Conservation (phyloP, 2,888 invertebrate species). For the Fragum sueziense region DNA sequence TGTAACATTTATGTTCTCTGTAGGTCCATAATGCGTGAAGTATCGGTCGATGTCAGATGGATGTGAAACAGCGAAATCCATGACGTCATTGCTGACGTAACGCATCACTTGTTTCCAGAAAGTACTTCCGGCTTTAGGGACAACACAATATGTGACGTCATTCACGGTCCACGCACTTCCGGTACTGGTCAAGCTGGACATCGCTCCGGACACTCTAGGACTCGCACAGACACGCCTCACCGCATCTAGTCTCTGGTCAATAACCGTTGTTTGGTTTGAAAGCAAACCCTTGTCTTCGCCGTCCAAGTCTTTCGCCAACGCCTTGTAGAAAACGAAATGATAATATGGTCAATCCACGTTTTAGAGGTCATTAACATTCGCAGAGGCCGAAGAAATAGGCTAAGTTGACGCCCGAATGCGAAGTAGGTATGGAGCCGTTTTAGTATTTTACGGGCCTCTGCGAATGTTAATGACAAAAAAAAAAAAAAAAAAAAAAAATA, state of each 20-base stretch:
- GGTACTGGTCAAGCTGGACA: background rate
- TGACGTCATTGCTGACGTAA: constrained; percentile 37
- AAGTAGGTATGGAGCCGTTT: too few species aligned
- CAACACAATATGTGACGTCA: background rate
- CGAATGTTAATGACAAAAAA: too few species aligned
- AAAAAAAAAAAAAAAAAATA: too few species aligned
- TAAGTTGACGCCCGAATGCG: too few species aligned
- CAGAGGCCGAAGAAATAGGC: too few species aligned
- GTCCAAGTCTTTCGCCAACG: too few species aligned
- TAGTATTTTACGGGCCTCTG: too few species aligned
- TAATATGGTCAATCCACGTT: too few species aligned
- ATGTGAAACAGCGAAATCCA: background rate
- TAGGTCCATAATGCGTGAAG: constrained; percentile 41
- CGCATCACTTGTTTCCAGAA: constrained; percentile 53
- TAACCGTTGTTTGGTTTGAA: background rate
- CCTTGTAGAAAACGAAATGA: too few species aligned
- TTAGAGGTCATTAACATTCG: too few species aligned
- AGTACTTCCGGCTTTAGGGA: constrained; percentile 44
- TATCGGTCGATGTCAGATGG: constrained; percentile 56
- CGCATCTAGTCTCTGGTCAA: background rate
- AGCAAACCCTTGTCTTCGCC: background rate
- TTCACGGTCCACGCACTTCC: background rate
- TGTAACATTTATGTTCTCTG: constrained; percentile 19
- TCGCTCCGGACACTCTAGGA: background rate
- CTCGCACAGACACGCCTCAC: background rate